Evolutionary conservation across 2,888 invertebrate species (phyloP).

Genomic region (Zeuzera pyrina): DNA sequence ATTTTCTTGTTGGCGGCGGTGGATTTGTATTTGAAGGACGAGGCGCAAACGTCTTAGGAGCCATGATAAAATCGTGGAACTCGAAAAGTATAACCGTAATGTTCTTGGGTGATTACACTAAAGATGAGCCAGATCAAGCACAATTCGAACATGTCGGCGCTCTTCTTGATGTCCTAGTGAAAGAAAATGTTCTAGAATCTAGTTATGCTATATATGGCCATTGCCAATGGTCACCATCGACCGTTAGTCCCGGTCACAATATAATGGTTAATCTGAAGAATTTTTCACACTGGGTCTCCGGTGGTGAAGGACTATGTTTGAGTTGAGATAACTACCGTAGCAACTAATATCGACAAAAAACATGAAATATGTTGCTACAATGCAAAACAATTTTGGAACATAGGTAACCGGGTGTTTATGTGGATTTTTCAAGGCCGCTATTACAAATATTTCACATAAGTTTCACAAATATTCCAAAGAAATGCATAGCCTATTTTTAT

Average conservation of each 20-base stretch:
- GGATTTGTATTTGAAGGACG: slow-evolving; percentile 53
- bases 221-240: slow-evolving; percentile 37
- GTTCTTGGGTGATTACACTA: slow-evolving; percentile 49
- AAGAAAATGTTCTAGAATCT: slow-evolving; percentile 24
- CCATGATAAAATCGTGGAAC: slow-evolving; percentile 41
- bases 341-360: too few relatives aligned
- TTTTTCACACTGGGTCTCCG: slow-evolving; percentile 37
- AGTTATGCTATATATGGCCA: slow-evolving; percentile 38
- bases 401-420: too few relatives aligned
- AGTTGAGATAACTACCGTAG: too few relatives aligned
- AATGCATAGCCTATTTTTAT: too few relatives aligned
- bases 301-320: slow-evolving; percentile 15
- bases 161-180: slow-evolving; percentile 33
- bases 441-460: too few relatives aligned
- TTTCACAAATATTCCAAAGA: too few relatives aligned
- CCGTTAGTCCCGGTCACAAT: slow-evolving; percentile 35
- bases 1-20: slow-evolving; percentile 46
- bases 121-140: slow-evolving; percentile 19
- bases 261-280: slow-evolving; percentile 28
- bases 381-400: too few relatives aligned
- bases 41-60: slow-evolving; percentile 45
- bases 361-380: too few relatives aligned
- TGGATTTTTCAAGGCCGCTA: too few relatives aligned
- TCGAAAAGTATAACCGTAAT: slow-evolving; percentile 36
- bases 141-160: slow-evolving; percentile 40